phyloP scores from a whole-genome alignment of 2,113 vertebrate genomes.

The Empidonax alnorum region DNA sequence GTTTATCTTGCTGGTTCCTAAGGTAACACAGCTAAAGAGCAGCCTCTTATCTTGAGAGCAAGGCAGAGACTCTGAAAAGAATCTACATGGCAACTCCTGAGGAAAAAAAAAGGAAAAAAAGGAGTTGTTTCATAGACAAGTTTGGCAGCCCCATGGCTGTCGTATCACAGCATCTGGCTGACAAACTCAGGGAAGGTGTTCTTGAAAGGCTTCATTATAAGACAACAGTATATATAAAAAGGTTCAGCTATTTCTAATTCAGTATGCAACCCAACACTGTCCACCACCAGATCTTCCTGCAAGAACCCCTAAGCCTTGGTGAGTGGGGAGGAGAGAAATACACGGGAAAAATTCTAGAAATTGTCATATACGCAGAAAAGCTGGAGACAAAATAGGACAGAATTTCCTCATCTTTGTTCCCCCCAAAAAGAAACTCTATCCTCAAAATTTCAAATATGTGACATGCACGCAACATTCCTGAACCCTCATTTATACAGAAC shows the following conservation, averaged over 20 bases:
- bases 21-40: constrained; percentile 59
- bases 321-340: neutral
- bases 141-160: constrained; percentile 18
- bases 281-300: neutral
- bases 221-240: neutral
- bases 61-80: constrained; percentile 37
- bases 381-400: neutral
- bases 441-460: neutral
- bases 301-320: neutral
- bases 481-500: neutral
- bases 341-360: neutral
- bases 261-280: neutral
- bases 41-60: constrained; percentile 59
- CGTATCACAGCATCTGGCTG: neutral
- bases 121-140: neutral
- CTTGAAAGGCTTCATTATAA: constrained; percentile 4
- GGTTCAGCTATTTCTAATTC: constrained; percentile 20
- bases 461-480: neutral
- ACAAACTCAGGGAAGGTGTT: neutral
- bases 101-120: neutral
- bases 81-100: constrained; percentile 26
- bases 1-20: constrained; percentile 55
- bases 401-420: neutral
- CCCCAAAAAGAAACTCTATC: neutral
- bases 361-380: neutral